Percentiles rank a stretch among this genome's conserved stretches.
phyloP scores from a whole-genome alignment of 2,888 invertebrate genomes.

The Drosophila acutilabella region DNA sequence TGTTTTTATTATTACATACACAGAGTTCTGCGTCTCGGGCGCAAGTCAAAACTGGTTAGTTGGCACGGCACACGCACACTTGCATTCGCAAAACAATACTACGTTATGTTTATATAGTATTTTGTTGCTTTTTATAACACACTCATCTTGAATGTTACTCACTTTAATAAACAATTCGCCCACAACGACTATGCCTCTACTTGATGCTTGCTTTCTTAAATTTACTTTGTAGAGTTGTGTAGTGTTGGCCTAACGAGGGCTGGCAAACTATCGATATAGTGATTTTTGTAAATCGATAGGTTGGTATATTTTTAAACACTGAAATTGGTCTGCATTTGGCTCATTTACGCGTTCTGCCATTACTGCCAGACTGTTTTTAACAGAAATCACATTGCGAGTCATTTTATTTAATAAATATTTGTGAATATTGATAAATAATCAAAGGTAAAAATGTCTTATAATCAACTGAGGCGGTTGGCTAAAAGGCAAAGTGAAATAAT shows the following conservation, averaged over 20 bases:
- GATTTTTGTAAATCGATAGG: not conserved
- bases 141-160: slow-evolving; percentile 38
- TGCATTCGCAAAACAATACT: not conserved
- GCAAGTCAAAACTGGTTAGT: slow-evolving; percentile 46
- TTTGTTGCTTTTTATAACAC: slow-evolving; percentile 21
- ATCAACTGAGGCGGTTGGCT: too few relatives aligned
- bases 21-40: slow-evolving; percentile 20
- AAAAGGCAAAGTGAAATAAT: too few relatives aligned
- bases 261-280: not conserved
- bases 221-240: slow-evolving; percentile 31
- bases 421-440: too few relatives aligned
- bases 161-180: slow-evolving; percentile 52
- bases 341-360: not conserved
- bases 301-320: not conserved
- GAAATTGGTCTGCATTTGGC: not conserved
- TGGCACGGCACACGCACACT: slow-evolving; percentile 9
- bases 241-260: not conserved
- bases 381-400: too few relatives aligned
- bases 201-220: slow-evolving; percentile 31
- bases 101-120: slow-evolving; percentile 10
- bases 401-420: too few relatives aligned
- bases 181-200: slow-evolving; percentile 33
- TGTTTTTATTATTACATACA: slow-evolving; percentile 63
- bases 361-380: too few relatives aligned
- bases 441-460: too few relatives aligned